A percentile compares a stretch with the other conserved stretches of the same genome.
phyloP scores from a whole-genome alignment of 37 sponge, comb jelly and placozoan species.

The Amphimedon queenslandica region DNA sequence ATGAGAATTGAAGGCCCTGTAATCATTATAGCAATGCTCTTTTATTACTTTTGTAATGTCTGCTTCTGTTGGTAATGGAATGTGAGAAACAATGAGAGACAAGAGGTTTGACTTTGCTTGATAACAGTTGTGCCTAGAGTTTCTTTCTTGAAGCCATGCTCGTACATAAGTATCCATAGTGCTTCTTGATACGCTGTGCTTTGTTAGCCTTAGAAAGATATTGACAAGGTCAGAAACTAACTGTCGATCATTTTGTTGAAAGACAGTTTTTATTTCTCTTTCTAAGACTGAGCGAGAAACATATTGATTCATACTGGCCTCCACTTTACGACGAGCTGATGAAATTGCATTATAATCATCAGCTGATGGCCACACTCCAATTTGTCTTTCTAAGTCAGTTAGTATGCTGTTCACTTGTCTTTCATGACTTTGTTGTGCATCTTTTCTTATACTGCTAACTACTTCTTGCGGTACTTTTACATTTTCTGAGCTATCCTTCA shows the following conservation, averaged over 20 bases:
- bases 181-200: neutral
- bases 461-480: constrained; percentile 6
- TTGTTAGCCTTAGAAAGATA: neutral
- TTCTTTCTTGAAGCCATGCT: constrained; percentile 2
- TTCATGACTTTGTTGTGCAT: neutral
- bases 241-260: neutral
- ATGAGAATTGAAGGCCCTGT: neutral
- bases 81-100: neutral
- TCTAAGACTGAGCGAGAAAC: neutral
- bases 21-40: neutral
- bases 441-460: neutral
- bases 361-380: neutral
- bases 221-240: neutral
- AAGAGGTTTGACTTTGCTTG: neutral
- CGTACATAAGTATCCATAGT: neutral
- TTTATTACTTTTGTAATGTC: constrained; percentile 1
- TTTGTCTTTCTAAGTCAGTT: neutral
- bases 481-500: neutral
- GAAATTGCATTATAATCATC: neutral
- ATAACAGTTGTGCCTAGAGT: neutral
- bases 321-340: neutral
- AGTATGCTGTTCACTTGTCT: neutral
- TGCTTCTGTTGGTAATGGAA: constrained; percentile 12
- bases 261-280: neutral
- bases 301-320: neutral